Conservation (phyloP, 2,797 vertebrate genomes). For the Sebastes alutus region DNA sequence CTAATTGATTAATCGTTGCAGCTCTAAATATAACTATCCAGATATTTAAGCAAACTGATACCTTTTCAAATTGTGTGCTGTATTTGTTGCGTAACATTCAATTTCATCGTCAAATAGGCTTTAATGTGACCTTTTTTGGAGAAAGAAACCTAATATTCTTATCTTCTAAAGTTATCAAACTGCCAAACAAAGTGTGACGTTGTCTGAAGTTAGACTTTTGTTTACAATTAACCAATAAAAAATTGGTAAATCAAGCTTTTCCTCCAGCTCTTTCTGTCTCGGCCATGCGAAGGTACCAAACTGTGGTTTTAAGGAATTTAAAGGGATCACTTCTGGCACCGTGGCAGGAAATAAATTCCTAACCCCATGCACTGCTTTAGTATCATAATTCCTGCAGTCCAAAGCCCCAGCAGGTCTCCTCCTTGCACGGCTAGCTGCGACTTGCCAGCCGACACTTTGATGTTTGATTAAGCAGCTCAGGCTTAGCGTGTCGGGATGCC, state of each 20-base stretch:
- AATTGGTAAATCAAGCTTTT: background rate
- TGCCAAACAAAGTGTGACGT: background rate
- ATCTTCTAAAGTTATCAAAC: background rate
- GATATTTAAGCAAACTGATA: background rate
- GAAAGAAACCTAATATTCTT: background rate
- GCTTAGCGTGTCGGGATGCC: constrained; percentile 14
- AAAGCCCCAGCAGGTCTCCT: constrained; percentile 40
- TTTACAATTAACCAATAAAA: background rate
- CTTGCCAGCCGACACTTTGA: constrained; percentile 57
- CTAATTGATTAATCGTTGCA: too few relatives aligned
- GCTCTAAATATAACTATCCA: too few relatives aligned
- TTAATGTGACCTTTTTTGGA: background rate
- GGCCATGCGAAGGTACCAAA: background rate
- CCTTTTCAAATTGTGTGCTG: background rate
- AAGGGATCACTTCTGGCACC: constrained; percentile 20
- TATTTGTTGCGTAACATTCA: background rate
- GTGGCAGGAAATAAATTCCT: constrained; percentile 43
- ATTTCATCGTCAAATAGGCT: background rate
- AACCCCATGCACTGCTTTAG: constrained; percentile 9
- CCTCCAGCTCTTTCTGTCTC: background rate
- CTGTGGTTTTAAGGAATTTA: constrained; percentile 18
- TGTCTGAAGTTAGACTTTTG: background rate
- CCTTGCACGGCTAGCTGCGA: constrained; percentile 34
- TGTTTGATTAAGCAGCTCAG: constrained; percentile 46
- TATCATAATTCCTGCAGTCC: constrained; percentile 21